Conservation (phyloP, 1,140 invertebrate genomes). For the Trachymyrmex septentrionalis region DNA sequence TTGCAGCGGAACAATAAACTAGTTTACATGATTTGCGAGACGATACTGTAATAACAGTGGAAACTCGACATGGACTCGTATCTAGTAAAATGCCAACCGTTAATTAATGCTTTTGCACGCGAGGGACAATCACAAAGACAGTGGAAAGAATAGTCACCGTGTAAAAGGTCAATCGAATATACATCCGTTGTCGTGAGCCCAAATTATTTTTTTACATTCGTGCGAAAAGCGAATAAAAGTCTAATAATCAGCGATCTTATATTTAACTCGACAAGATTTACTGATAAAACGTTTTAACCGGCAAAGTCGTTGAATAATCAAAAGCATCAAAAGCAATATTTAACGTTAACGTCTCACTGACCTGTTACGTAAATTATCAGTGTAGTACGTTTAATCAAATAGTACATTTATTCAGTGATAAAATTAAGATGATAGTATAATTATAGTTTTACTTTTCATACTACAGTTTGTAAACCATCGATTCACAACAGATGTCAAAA, state of each 20-base stretch:
- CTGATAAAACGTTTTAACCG: conserved; percentile 5
- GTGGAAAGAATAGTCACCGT: neutral
- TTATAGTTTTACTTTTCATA: neutral
- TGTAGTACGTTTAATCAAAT: neutral
- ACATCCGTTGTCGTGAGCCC: neutral
- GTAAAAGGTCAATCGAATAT: conserved; percentile 30
- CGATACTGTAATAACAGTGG: conserved; percentile 40
- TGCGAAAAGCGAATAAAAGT: neutral
- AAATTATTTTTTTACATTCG: conserved; percentile 24
- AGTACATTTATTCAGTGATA: neutral
- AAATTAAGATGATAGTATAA: neutral
- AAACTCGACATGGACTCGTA: conserved; percentile 27
- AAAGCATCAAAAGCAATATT: neutral
- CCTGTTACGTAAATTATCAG: neutral
- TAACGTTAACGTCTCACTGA: neutral
- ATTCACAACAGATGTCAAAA: neutral
- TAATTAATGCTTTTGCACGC: conserved; percentile 38
- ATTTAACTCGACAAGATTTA: neutral
- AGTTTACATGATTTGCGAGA: conserved; percentile 66
- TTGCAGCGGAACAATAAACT: conserved; percentile 42
- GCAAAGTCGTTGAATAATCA: neutral
- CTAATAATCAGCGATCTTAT: neutral
- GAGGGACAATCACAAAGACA: conserved; percentile 22
- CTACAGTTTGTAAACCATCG: neutral
- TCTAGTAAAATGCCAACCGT: conserved; percentile 50